Evolutionary conservation across 1,140 invertebrate genomes (phyloP).

Genomic region (Drosophila ercepeae): DNA sequence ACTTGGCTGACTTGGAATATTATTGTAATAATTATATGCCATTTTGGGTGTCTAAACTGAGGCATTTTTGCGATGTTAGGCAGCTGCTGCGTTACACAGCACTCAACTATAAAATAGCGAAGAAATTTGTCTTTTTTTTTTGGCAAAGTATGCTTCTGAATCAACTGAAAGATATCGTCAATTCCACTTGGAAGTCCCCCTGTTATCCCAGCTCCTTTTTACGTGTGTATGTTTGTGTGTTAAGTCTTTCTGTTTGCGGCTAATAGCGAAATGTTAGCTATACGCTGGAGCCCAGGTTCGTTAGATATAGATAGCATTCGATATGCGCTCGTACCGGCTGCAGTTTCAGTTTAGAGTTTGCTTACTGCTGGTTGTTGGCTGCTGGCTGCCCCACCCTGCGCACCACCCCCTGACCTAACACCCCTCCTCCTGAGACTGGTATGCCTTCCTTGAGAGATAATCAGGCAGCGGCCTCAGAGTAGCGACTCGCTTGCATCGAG

Average conservation of each 20-base stretch:
- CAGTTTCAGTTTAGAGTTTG: constrained; percentile 40
- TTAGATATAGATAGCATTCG: constrained; percentile 81
- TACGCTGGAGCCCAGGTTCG: constrained; percentile 77
- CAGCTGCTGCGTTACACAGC: no score
- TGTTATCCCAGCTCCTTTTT: constrained; percentile 5
- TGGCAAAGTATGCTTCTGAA: background rate
- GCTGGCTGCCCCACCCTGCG: constrained; percentile 3
- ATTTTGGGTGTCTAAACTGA: no score
- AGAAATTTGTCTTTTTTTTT: background rate
- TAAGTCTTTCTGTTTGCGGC: constrained; percentile 69
- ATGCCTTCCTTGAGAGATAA: constrained; percentile 80
- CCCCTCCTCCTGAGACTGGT: constrained; percentile 37
- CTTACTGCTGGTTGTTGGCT: background rate
- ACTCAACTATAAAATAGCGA: constrained; percentile 29
- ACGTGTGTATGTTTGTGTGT: constrained; percentile 24
- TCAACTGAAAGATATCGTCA: no score
- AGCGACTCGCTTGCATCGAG: constrained; percentile 47
- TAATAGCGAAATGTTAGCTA: constrained; percentile 81
- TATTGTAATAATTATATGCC: no score
- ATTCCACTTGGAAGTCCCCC: background rate
- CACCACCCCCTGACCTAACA: background rate
- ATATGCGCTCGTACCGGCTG: constrained; percentile 72
- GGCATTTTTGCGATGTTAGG: no score
- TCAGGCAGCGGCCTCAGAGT: constrained; percentile 56
- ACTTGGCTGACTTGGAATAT: background rate